A percentile compares a stretch with the other conserved stretches of the same genome.
phyloP scores from a whole-genome alignment of 2,888 invertebrate species.

The Ophonus ardosiacus region DNA sequence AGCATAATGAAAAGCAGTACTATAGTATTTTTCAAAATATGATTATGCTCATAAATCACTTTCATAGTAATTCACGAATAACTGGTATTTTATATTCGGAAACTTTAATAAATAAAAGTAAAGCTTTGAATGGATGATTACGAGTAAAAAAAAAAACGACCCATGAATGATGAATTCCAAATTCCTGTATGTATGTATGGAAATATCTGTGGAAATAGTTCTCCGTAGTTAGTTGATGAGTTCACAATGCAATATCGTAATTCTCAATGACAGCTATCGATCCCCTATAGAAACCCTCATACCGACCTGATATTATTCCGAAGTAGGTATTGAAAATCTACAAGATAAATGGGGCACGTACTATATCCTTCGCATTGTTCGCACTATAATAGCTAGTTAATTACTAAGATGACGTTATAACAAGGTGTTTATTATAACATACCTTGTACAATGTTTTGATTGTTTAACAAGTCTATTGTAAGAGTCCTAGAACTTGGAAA shows the following conservation, averaged over 20 bases:
- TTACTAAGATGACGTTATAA: slow-evolving; percentile 38
- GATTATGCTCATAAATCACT: too few relatives aligned
- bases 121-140: too few relatives aligned
- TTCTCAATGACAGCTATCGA: slow-evolving; percentile 35
- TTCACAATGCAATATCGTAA: slow-evolving; percentile 4
- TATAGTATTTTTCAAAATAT: too few relatives aligned
- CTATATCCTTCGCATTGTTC: slow-evolving; percentile 21
- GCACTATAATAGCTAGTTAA: slow-evolving; percentile 34
- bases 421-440: slow-evolving; percentile 42
- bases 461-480: slow-evolving; percentile 7
- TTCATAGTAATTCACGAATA: too few relatives aligned
- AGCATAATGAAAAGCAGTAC: too few relatives aligned
- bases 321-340: slow-evolving; percentile 12
- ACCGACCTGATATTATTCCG: not conserved
- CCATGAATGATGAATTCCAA: too few relatives aligned
- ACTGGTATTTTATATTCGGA: too few relatives aligned
- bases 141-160: too few relatives aligned
- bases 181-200: too few relatives aligned
- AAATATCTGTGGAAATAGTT: too few relatives aligned
- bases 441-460: slow-evolving; percentile 29
- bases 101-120: too few relatives aligned
- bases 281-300: not conserved
- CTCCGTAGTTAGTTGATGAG: not conserved
- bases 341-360: slow-evolving; percentile 9
- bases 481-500: slow-evolving; percentile 5